Percentiles rank a stretch among this genome's conserved stretches.
Conservation (phyloP, 2,888 invertebrate genomes). For the Poecilus cupreus region DNA sequence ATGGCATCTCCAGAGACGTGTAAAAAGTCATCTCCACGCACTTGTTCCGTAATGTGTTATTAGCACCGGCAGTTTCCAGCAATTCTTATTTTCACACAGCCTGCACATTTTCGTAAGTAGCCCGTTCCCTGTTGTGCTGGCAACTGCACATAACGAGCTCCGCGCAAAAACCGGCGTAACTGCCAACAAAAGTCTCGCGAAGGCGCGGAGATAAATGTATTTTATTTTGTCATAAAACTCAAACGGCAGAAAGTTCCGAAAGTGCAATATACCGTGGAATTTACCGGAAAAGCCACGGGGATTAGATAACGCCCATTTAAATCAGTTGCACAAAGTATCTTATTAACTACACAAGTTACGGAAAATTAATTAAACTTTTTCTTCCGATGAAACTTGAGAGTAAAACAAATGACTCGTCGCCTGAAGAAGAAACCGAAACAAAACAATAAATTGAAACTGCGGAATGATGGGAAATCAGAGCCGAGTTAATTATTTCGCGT, state of each 20-base stretch:
- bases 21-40: no score
- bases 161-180: no score
- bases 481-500: conserved; percentile 33
- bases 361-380: conserved; percentile 50
- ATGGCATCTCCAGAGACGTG: no score
- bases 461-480: conserved; percentile 46
- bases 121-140: no score
- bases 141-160: no score
- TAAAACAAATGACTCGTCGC: conserved; percentile 40
- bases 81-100: no score
- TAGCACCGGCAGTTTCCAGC: no score
- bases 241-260: conserved; percentile 5
- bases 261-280: conserved; percentile 7
- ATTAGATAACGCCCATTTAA: conserved; percentile 47
- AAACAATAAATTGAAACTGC: conserved; percentile 42
- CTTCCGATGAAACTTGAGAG: conserved; percentile 43
- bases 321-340: conserved; percentile 33
- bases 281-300: conserved; percentile 11
- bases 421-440: conserved; percentile 36
- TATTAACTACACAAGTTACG: conserved; percentile 21
- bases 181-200: no score
- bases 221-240: not conserved
- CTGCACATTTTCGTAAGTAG: no score
- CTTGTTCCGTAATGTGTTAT: no score
- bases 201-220: no score